Conservation (phyloP, 2,797 vertebrate genomes). For the Lepus townsendii region DNA sequence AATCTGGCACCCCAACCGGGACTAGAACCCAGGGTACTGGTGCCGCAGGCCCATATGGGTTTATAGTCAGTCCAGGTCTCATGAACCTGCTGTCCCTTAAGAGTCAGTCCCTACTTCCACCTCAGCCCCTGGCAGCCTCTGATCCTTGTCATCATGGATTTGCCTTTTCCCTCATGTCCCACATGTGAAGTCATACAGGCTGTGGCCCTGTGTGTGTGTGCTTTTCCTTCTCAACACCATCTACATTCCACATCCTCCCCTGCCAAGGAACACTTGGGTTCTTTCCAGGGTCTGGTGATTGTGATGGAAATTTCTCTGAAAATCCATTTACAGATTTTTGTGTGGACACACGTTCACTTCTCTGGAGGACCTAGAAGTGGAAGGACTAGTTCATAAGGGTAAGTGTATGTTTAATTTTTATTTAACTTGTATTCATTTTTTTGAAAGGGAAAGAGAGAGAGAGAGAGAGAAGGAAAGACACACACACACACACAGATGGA, state of each 20-base stretch:
- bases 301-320: conserved; percentile 19
- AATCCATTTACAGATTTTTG: background rate
- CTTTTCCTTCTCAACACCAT: background rate
- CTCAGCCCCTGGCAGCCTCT: background rate
- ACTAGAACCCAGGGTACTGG: too few species aligned
- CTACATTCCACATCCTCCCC: background rate
- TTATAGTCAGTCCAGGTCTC: too few species aligned
- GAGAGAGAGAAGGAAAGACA: too few species aligned
- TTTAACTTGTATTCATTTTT: too few species aligned
- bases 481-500: too few species aligned
- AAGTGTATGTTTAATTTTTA: background rate
- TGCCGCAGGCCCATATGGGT: too few species aligned
- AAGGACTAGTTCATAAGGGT: background rate
- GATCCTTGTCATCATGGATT: background rate
- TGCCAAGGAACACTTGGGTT: background rate
- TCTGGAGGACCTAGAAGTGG: background rate
- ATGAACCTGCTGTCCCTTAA: background rate
- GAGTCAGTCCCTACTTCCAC: background rate
- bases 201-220: background rate
- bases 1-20: too few species aligned
- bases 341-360: background rate
- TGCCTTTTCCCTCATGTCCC: background rate
- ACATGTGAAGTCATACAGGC: background rate
- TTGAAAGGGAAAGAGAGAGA: too few species aligned
- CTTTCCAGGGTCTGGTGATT: background rate